Conservation (phyloP, 2,888 invertebrate species). For the Prosopocoilus inquinatus region DNA sequence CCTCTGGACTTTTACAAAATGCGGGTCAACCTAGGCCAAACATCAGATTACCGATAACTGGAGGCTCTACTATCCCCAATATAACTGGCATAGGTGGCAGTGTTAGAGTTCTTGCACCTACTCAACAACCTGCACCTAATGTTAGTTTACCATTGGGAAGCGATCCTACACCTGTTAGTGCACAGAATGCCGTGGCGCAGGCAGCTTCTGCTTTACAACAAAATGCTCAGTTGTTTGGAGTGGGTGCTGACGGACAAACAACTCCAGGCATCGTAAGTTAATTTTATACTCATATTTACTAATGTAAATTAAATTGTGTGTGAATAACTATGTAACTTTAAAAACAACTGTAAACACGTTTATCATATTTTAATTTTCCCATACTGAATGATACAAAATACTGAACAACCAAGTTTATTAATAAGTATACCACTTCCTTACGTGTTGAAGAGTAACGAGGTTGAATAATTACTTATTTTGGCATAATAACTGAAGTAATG, state of each 20-base stretch:
- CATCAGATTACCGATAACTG: slow-evolving; percentile 32
- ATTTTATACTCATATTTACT: not conserved
- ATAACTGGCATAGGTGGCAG: slow-evolving; percentile 23
- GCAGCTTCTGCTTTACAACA: slow-evolving; percentile 51
- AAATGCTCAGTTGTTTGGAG: slow-evolving; percentile 49
- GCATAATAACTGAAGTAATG: too few species aligned
- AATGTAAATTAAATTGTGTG: not conserved
- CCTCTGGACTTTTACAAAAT: slow-evolving; percentile 42
- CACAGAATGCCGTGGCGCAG: slow-evolving; percentile 38
- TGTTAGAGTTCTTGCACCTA: slow-evolving; percentile 45
- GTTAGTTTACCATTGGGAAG: slow-evolving; percentile 56
- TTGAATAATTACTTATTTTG: too few species aligned
- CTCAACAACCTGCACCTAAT: slow-evolving; percentile 51
- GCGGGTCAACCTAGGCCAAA: slow-evolving; percentile 34
- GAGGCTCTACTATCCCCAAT: slow-evolving; percentile 25
- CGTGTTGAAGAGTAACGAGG: too few species aligned
- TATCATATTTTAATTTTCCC: too few species aligned
- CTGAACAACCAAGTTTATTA: too few species aligned
- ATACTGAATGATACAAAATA: too few species aligned
- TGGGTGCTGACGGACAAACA: slow-evolving; percentile 36
- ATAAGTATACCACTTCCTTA: too few species aligned
- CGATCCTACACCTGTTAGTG: slow-evolving; percentile 45
- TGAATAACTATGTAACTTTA: too few species aligned
- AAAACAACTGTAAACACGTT: too few species aligned
- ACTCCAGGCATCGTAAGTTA: slow-evolving; percentile 37